Base-by-base conservation (phyloP, 2,113 vertebrate species). In the Brevimyrus niger region DNA sequence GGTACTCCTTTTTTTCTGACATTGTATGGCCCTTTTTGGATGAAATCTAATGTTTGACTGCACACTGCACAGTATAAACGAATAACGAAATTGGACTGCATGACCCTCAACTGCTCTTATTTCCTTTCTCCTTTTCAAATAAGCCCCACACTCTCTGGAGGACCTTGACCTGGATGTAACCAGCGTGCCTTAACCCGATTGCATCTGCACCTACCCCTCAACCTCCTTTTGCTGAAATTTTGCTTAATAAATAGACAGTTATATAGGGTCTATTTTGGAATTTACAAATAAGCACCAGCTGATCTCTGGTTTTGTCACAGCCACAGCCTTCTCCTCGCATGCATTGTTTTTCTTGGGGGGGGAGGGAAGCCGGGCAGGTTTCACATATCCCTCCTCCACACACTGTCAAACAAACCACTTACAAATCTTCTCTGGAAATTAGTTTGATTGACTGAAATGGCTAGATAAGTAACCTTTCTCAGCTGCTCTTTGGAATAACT, bases 321-420 rank as follows among this genome's bases (percentile, higher is more conserved):
- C 23, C 9, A 65, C 23, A 69, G 61, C 9, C n/a, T 31, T 69
- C 61, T 69, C 31, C 61, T 69, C 10, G 27, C n/a, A 84, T 84
- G 61, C n/a, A 13, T 31, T 69, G 61, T 69, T 69, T 69, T 27
- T 65, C 61, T 27, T 65, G 58, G 23, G 9, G 61, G 58, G 55
- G 21, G 21, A n/a, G 61, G n/a, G 58, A 4, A 17, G 17, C 11
- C 15, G 48, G 3, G 1, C 19, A 5, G 19, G 19, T 55, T 55
- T 55, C 19, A 21, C 53, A 55, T 55, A 21, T 46, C 27, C 46
- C 46, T 85, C 23, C 42, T 83, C 13, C 38, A 46, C 38, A 83
- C 51, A 23, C 87, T 82, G 73, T 90, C 21, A 90, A 90, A 27
- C 47, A 80, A 17, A 50, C 82, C 27, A 65, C 38, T 88, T 35